Conservation (phyloP, 1,140 invertebrate species). For the Bombyx mori region DNA sequence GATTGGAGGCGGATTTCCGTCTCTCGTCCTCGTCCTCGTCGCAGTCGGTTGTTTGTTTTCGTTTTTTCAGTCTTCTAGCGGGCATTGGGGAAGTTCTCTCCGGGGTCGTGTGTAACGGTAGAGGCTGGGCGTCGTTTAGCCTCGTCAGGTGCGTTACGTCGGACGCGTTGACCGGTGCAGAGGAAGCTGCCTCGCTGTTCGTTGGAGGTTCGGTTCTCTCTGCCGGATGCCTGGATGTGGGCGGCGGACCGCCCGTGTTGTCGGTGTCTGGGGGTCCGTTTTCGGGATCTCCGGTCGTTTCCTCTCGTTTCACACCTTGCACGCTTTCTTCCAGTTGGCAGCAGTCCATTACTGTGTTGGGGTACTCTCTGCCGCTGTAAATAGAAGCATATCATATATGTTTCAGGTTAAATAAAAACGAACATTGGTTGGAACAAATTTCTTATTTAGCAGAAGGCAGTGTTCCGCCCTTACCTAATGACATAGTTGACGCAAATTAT, state of each 20-base stretch:
- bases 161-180: conserved; percentile 48
- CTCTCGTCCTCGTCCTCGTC: conserved; percentile 66
- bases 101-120: conserved; percentile 54
- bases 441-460: neutral
- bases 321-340: conserved; percentile 90
- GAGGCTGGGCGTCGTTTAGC: conserved; percentile 56
- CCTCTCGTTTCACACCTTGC: conserved; percentile 84
- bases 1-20: conserved; percentile 73
- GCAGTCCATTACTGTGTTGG: conserved; percentile 92
- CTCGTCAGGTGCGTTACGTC: conserved; percentile 59
- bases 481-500: conserved; percentile 98
- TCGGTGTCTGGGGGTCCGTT: conserved; percentile 90
- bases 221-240: conserved; percentile 47
- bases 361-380: conserved; percentile 91
- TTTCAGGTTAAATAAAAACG: neutral
- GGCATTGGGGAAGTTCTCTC: conserved; percentile 65
- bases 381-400: conserved; percentile 11
- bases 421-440: neutral
- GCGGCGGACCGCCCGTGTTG: conserved; percentile 64
- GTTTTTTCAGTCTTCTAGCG: conserved; percentile 62
- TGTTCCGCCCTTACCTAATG: conserved; percentile 77
- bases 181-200: conserved; percentile 43
- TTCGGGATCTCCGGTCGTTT: conserved; percentile 84
- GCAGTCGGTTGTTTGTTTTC: conserved; percentile 59
- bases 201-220: conserved; percentile 52